Evolutionary conservation across 2,797 vertebrate species (phyloP).

Genomic region (Onychomys leucogaster): DNA sequence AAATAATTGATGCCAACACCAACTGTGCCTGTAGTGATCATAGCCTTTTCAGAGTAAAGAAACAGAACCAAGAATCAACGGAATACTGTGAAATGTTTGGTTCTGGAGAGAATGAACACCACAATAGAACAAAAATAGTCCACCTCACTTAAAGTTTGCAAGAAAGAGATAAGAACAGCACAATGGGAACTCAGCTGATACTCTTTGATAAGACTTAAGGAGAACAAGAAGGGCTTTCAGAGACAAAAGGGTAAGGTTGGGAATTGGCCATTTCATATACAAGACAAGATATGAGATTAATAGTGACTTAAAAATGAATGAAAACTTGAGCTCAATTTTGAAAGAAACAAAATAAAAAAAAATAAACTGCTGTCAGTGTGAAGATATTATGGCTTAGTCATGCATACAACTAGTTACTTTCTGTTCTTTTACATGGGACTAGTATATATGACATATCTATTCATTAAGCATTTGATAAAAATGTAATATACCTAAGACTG

Average conservation of each 20-base stretch:
- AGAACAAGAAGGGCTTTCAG: conserved; percentile 52
- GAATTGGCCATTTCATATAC: neutral
- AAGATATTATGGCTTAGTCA: neutral
- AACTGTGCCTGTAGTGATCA: conserved; percentile 18
- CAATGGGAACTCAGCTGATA: conserved; percentile 32
- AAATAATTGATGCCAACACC: neutral
- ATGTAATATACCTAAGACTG: neutral
- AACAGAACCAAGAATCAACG: conserved; percentile 22
- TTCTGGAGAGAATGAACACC: neutral
- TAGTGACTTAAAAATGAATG: conserved; percentile 16
- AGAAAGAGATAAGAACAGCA: conserved; percentile 62
- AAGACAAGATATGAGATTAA: conserved; percentile 40
- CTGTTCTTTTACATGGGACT: neutral
- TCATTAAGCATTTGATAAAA: conserved; percentile 38
- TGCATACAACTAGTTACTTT: conserved; percentile 14
- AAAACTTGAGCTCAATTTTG: conserved; percentile 46
- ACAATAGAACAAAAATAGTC: conserved; percentile 24
- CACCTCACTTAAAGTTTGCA: conserved; percentile 37
- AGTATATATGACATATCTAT: neutral
- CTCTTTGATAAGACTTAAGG: conserved; percentile 52
- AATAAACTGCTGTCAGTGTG: neutral
- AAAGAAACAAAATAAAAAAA: conserved; percentile 55
- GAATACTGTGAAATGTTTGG: conserved; percentile 30
- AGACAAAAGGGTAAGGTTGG: conserved; percentile 35
- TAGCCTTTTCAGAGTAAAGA: conserved; percentile 17